phyloP scores from a whole-genome alignment of 2,888 invertebrate species.

The Acrocyrtus sp. region DNA sequence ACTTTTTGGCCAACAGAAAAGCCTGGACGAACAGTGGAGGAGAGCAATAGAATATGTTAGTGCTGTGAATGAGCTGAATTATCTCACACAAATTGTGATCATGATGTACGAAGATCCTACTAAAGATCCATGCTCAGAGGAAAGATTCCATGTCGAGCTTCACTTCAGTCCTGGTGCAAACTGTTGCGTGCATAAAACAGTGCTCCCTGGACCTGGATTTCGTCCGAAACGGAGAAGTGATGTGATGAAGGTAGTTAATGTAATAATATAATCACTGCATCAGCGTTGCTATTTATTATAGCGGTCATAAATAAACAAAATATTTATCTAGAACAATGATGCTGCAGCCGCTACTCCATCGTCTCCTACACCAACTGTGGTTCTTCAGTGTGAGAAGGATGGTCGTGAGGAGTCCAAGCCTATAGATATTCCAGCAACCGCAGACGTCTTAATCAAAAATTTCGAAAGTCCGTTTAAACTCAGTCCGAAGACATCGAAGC shows the following conservation, averaged over 20 bases:
- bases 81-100: conserved; percentile 98
- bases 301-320: no score
- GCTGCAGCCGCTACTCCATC: not conserved
- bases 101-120: conserved; percentile 99
- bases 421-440: conserved; percentile 12
- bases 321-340: no score
- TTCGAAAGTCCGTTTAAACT: conserved; percentile 26
- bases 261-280: conserved; percentile 19
- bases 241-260: conserved; percentile 70
- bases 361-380: not conserved
- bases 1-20: conserved; percentile 12
- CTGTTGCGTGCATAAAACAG: conserved; percentile 94
- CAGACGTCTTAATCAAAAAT: conserved; percentile 9
- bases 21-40: conserved; percentile 87
- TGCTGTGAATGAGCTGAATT: conserved; percentile 97
- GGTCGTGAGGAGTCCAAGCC: not conserved
- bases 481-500: conserved; percentile 32
- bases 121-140: conserved; percentile 90
- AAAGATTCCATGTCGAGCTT: conserved; percentile 96
- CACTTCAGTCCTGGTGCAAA: conserved; percentile 99
- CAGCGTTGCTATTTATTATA: no score
- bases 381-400: not conserved
- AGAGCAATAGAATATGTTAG: conserved; percentile 98
- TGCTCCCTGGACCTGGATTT: conserved; percentile 93
- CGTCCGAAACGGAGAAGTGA: conserved; percentile 91